A percentile compares a stretch with the other conserved stretches of the same genome.
These are phyloP conservation scores for Rhyacichthys aspro DNA, from an alignment of 2,797 vertebrate species.

Conservation along the genomic window DNA sequence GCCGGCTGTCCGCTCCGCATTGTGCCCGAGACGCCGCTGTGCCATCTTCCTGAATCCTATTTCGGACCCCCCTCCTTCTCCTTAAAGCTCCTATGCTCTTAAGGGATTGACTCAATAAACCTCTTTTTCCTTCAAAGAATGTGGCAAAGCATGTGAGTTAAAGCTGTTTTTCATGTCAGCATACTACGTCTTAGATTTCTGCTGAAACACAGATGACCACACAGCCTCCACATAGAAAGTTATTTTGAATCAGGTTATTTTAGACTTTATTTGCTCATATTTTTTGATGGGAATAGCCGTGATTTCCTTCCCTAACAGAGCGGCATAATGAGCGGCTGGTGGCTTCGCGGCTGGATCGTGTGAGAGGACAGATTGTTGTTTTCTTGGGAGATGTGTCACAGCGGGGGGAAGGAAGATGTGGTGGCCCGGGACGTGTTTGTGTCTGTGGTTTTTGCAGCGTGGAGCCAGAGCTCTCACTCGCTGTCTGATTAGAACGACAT, in stretches of 20 bases:
- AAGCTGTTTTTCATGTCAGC: constrained; percentile 25
- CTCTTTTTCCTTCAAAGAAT: constrained; percentile 33
- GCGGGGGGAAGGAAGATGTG: constrained; percentile 7
- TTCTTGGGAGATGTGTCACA: constrained; percentile 46
- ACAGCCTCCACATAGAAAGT: constrained; percentile 15
- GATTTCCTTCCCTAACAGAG: neutral
- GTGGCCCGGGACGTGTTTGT: constrained; percentile 44
- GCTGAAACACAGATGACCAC: constrained; percentile 19
- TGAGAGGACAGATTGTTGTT: constrained; percentile 36
- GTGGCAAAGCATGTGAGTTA: constrained; percentile 25
- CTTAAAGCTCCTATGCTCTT: constrained; percentile 45
- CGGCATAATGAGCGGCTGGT: constrained; percentile 9
- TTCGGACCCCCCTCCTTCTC: constrained; percentile 8
- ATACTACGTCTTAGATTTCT: constrained; percentile 25
- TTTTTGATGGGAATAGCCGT: constrained; percentile 16
- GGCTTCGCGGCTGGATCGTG: constrained; percentile 16
- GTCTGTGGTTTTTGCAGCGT: constrained; percentile 39
- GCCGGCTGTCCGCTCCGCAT: neutral
- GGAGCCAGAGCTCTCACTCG: constrained; percentile 34
- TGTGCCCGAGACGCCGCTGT: no score
- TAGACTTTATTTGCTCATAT: constrained; percentile 12
- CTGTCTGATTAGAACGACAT: constrained; percentile 38
- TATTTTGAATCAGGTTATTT: constrained; percentile 31
- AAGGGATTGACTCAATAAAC: constrained; percentile 52
- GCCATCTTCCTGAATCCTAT: constrained; percentile 17